These are phyloP conservation scores for Rhysida immarginata DNA, from an alignment of 1,140 invertebrate genomes.

Conservation along the genomic window DNA sequence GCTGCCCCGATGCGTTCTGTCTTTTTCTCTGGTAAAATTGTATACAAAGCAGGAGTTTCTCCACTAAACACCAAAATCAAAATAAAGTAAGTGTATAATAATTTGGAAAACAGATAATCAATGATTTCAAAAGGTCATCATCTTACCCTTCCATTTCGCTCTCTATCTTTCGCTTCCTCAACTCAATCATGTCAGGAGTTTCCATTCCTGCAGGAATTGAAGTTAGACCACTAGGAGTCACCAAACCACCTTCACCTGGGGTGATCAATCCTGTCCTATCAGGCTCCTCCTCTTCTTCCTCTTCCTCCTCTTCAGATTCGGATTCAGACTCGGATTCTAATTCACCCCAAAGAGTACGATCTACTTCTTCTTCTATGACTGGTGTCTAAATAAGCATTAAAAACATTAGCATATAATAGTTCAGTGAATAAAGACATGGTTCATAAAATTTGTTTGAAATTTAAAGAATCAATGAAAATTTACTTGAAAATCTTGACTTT, in stretches of 20 bases:
- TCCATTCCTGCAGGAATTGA: slow-evolving; percentile 90
- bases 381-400: slow-evolving; percentile 25
- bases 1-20: slow-evolving; percentile 66
- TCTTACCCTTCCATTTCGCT: slow-evolving; percentile 84
- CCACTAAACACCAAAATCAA: slow-evolving; percentile 36
- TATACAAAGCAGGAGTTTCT: slow-evolving; percentile 80
- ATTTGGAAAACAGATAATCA: neutral
- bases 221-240: slow-evolving; percentile 72
- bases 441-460: neutral
- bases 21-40: slow-evolving; percentile 86
- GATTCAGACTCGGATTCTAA: slow-evolving; percentile 71
- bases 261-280: slow-evolving; percentile 27
- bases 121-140: too few species aligned
- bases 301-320: slow-evolving; percentile 56
- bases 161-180: slow-evolving; percentile 93
- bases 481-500: slow-evolving; percentile 42
- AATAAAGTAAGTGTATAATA: slow-evolving; percentile 8
- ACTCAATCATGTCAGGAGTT: slow-evolving; percentile 95
- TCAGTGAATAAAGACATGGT: too few species aligned
- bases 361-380: slow-evolving; percentile 68
- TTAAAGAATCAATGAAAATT: slow-evolving; percentile 12
- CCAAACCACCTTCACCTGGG: slow-evolving; percentile 48
- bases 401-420: too few species aligned
- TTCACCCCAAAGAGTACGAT: slow-evolving; percentile 88
- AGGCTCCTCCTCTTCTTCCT: slow-evolving; percentile 37